phyloP scores from a whole-genome alignment of 2,797 vertebrate species.

The Phataginus tetradactyla region DNA sequence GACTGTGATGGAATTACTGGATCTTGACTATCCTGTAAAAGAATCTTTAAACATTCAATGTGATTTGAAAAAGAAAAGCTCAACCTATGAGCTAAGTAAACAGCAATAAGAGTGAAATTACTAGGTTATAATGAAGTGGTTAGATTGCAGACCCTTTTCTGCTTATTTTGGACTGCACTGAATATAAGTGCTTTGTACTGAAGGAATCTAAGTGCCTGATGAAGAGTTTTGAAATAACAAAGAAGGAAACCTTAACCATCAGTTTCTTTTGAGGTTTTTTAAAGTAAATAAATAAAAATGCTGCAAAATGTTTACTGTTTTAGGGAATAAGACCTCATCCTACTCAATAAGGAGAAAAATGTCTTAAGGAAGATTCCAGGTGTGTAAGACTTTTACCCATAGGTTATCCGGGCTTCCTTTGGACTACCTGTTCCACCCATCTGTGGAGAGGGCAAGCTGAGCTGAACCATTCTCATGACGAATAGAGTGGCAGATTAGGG shows the following conservation, averaged over 20 bases:
- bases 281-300: background rate
- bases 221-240: background rate
- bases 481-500: background rate
- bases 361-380: background rate
- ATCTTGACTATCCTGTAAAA: background rate
- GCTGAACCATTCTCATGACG: background rate
- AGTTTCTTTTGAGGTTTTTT: background rate
- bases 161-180: background rate
- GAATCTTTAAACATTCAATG: background rate
- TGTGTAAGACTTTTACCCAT: background rate
- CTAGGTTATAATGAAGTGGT: background rate
- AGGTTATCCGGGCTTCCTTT: background rate
- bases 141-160: background rate
- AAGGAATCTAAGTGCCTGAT: background rate
- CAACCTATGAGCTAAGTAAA: background rate
- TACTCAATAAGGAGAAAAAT: background rate
- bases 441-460: background rate
- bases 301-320: background rate
- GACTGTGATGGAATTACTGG: background rate
- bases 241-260: background rate
- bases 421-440: background rate
- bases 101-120: background rate
- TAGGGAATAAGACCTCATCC: background rate
- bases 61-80: conserved; percentile 32
- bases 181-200: background rate